These are phyloP conservation scores for Maconellicoccus hirsutus DNA, from an alignment of 1,140 invertebrate species.

Conservation along the genomic window DNA sequence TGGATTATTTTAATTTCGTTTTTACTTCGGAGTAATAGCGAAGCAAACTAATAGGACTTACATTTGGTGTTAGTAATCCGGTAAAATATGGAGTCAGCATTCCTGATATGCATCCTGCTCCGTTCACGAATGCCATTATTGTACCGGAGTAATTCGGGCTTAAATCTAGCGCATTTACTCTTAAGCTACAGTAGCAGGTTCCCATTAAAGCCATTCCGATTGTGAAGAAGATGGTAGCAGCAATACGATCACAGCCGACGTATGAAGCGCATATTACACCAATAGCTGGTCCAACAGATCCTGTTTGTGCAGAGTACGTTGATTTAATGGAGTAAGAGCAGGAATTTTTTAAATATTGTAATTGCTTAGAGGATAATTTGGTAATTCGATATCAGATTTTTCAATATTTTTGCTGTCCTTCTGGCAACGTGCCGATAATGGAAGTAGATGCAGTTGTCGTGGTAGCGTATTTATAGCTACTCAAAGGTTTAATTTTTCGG, in stretches of 20 bases:
- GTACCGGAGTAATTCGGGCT: constrained; percentile 65
- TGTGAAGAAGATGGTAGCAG: constrained; percentile 54
- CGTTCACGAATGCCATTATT: constrained; percentile 67
- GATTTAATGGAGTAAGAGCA: no score
- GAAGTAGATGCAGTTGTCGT: no score
- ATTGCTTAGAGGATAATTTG: no score
- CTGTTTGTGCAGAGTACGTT: no score
- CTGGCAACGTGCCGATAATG: no score
- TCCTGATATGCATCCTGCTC: constrained; percentile 58
- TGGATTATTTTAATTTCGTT: no score
- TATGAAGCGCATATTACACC: constrained; percentile 60
- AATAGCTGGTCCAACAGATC: constrained; percentile 57
- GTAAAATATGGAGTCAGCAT: constrained; percentile 42
- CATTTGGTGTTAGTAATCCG: constrained; percentile 37
- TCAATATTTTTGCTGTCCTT: no score
- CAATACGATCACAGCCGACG: constrained; percentile 43
- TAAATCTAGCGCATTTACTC: constrained; percentile 64
- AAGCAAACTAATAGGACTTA: constrained; percentile 28
- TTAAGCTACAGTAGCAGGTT: constrained; percentile 52
- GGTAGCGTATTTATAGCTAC: no score
- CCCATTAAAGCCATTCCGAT: constrained; percentile 55
- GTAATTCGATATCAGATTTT: no score
- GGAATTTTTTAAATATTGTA: no score
- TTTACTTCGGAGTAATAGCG: no score
- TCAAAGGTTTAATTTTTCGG: no score